Evolutionary conservation across 2,113 vertebrate species (phyloP).

Genomic region (Cyphomyrus plagiostoma): DNA sequence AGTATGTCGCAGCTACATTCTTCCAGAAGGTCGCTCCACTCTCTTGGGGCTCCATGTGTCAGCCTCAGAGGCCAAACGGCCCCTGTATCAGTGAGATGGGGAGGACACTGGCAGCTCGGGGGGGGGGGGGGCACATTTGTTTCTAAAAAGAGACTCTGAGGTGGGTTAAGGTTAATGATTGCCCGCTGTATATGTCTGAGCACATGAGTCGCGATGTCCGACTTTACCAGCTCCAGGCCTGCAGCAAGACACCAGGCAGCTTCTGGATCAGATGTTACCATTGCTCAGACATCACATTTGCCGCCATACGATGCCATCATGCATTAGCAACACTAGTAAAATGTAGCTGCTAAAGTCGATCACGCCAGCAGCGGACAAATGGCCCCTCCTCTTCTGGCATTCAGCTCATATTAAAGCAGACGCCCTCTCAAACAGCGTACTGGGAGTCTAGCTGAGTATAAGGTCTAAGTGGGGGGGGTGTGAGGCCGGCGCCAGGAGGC

Average conservation of each 20-base stretch:
- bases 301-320: not conserved
- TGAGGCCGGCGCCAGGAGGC: not conserved
- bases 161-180: not conserved
- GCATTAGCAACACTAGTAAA: not conserved
- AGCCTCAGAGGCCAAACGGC: not conserved
- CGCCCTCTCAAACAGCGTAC: not conserved
- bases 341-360: not conserved
- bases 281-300: not conserved
- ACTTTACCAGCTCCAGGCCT: not conserved
- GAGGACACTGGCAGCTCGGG: not conserved
- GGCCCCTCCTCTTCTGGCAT: not conserved
- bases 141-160: not conserved
- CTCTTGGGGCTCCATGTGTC: not conserved
- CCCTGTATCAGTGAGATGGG: not conserved
- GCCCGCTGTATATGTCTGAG: not conserved
- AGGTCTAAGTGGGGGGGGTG: not conserved
- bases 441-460: not conserved
- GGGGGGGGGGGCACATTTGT: not conserved
- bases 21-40: not conserved
- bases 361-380: not conserved
- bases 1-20: not conserved
- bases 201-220: not conserved
- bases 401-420: not conserved
- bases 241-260: not conserved
- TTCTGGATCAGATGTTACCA: not conserved